Conservation (phyloP, 2,113 vertebrate species). For the Psilopogon haemacephalus region DNA sequence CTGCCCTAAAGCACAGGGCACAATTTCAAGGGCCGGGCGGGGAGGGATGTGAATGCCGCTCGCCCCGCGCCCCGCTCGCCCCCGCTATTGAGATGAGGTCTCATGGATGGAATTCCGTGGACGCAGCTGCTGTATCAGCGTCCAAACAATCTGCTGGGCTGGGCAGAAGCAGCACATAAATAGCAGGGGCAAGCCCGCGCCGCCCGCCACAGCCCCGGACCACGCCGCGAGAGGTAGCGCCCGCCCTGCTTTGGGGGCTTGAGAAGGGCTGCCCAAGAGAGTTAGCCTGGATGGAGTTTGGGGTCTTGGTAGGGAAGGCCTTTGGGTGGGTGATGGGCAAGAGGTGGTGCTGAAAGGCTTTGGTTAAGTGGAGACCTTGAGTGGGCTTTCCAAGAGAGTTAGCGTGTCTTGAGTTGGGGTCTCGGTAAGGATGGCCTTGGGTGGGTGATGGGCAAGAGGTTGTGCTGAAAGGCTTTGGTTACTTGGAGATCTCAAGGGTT, state of each 20-base stretch:
- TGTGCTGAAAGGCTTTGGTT: too few species aligned
- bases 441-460: too few species aligned
- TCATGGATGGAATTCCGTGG: conserved; percentile 78
- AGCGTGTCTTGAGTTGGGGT: too few species aligned
- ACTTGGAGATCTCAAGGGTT: too few species aligned
- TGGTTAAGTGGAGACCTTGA: too few species aligned
- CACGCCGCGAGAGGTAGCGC: neutral
- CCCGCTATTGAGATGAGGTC: conserved; percentile 80
- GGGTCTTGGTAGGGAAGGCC: neutral
- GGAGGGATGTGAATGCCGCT: conserved; percentile 12
- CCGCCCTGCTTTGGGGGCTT: neutral
- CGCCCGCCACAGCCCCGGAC: neutral
- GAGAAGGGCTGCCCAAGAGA: neutral
- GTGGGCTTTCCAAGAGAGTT: too few species aligned
- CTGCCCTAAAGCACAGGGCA: conserved; percentile 40
- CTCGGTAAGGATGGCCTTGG: too few species aligned
- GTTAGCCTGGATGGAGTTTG: fast-evolving
- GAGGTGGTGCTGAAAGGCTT: too few species aligned
- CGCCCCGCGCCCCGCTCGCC: neutral
- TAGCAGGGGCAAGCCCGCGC: conserved; percentile 56
- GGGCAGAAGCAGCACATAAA: conserved; percentile 85
- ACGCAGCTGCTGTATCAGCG: conserved; percentile 88
- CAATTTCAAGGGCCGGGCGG: neutral
- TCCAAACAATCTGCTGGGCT: conserved; percentile 81
- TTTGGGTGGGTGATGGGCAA: neutral